A percentile compares a stretch with the other conserved stretches of the same genome.
Conservation (phyloP, 1,140 invertebrate genomes). For the Drosophila ogumai region DNA sequence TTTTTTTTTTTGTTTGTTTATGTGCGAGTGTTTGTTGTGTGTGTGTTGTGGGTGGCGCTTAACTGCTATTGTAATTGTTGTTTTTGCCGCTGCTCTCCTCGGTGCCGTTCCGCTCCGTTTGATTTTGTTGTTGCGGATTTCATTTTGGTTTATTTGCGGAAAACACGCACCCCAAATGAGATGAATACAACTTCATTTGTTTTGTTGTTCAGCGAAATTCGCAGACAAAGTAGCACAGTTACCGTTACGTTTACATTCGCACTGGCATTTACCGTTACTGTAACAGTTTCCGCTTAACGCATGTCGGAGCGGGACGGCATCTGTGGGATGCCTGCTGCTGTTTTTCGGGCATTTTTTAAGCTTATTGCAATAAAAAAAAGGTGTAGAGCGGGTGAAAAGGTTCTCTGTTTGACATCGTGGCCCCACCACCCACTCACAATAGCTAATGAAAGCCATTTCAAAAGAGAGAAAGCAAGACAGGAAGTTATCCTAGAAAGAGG, state of each 20-base stretch:
- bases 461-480: not conserved
- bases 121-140: constrained; percentile 50
- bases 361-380: constrained; percentile 7
- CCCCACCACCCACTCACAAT: not conserved
- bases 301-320: constrained; percentile 28
- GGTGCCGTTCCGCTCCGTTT: constrained; percentile 23
- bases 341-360: constrained; percentile 25
- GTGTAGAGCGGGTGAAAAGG: not conserved
- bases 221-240: constrained; percentile 31
- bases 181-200: constrained; percentile 31
- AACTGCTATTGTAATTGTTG: constrained; percentile 31
- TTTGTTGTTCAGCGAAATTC: constrained; percentile 18
- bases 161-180: constrained; percentile 47
- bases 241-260: constrained; percentile 27
- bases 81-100: constrained; percentile 2
- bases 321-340: not conserved
- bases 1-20: not conserved
- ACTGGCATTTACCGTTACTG: constrained; percentile 24
- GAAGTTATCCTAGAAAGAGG: not conserved
- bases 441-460: constrained; percentile 20
- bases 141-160: constrained; percentile 52
- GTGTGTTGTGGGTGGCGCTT: constrained; percentile 67
- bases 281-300: constrained; percentile 14
- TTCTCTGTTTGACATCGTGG: not conserved
- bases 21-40: constrained; percentile 5